phyloP scores from a whole-genome alignment of 2,113 vertebrate genomes.

The Saccopteryx leptura region DNA sequence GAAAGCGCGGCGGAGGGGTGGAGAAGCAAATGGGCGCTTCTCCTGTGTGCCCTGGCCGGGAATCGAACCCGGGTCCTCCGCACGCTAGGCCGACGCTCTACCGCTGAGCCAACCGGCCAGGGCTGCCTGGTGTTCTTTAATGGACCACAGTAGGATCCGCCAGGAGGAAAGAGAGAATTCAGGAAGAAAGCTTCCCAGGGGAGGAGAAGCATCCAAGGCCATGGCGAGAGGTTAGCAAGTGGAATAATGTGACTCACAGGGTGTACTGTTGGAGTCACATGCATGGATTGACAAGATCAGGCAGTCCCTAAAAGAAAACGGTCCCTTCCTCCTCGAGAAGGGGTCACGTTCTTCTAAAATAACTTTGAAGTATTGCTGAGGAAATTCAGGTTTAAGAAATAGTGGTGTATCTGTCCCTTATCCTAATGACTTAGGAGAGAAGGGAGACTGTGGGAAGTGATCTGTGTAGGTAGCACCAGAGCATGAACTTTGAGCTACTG shows the following conservation, averaged over 20 bases:
- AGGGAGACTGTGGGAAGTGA: neutral
- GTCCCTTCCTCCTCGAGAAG: neutral
- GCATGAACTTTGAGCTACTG: neutral
- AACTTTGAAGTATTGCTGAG: constrained; percentile 55
- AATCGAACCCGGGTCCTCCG: too few relatives aligned
- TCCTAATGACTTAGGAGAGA: constrained; percentile 14
- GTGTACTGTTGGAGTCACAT: neutral
- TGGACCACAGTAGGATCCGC: neutral
- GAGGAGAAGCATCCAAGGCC: constrained; percentile 11
- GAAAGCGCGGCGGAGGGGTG: too few relatives aligned
- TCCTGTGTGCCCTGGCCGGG: too few relatives aligned
- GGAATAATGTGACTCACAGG: constrained; percentile 69
- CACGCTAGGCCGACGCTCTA: too few relatives aligned
- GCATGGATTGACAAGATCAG: accelerated
- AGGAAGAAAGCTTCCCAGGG: constrained; percentile 41
- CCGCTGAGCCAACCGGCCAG: too few relatives aligned
- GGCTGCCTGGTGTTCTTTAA: neutral
- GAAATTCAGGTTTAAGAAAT: constrained; percentile 17
- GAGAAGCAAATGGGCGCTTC: too few relatives aligned
- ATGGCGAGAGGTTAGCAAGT: neutral
- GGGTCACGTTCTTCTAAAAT: constrained; percentile 5
- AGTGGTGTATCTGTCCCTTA: constrained; percentile 5
- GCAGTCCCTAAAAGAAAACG: neutral
- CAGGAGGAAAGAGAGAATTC: neutral
- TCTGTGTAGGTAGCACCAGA: neutral